Evolutionary conservation across 2,888 invertebrate species (phyloP), one percentile per base, ranked within the genome.

Genomic region (Leptinotarsa peninsularis): DNA sequence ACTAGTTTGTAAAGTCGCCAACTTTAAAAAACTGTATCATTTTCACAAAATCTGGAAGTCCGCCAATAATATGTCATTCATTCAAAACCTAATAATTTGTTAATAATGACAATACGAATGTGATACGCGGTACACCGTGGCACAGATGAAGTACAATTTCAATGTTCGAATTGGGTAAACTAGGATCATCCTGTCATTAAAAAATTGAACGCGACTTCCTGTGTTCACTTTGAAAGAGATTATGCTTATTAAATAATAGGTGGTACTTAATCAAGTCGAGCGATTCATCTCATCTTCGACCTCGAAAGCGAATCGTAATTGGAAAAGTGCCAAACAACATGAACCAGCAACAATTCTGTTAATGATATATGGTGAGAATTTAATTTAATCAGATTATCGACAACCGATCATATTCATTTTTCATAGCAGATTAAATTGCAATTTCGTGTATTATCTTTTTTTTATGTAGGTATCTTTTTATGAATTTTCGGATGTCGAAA

Each of bases 231-330:
- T 33, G 58, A 58, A 21, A 56, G 21, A 43, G 70, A 70, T 70
- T 70, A 58, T 33, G 43, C 49, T 58, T 70, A 70, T 70, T 70
- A 27, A 58, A 70, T 70, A 70, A 70, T 70, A 54, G 70, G 70
- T 58, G 23, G 70, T 15, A 56, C 58, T 70, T 58, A 70, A 58
- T 70, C 56, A 69, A 27, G 43, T 49, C 56, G 50, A 50, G 23
- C 63, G 33, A 63, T 33, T 63, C 43, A 63, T 63, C 63, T 63
- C 63, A 15, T 63, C 33, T 4, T 14, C 15, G 58, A 15, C 58
- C 58, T 58, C 58, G 23, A 58, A 27, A 58, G 63, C 63, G 43
- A 14, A 33, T 63, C 43, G 33, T 63, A 63, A 63, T 63, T 63
- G 63, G 63, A 63, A 63, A 63, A 43, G 63, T 63, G 63, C 63